phyloP scores from a whole-genome alignment of 1,140 invertebrate species.

The Drosophila ficusphila region DNA sequence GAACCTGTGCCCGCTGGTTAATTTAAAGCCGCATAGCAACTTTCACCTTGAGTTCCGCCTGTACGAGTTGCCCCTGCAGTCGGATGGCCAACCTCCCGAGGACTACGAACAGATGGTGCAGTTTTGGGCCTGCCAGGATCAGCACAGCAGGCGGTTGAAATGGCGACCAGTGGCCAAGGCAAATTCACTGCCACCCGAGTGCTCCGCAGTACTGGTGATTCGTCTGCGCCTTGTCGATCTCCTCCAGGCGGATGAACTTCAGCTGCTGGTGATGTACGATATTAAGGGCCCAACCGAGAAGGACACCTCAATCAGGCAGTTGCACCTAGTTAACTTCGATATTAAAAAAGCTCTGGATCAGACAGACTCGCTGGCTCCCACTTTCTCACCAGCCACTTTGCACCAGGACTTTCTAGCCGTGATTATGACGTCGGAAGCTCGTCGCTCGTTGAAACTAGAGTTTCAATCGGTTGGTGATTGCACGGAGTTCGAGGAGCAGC shows the following conservation, averaged over 20 bases:
- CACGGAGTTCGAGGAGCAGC: constrained; percentile 44
- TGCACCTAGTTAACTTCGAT: constrained; percentile 53
- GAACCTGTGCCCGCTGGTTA: constrained; percentile 43
- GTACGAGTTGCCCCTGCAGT: constrained; percentile 54
- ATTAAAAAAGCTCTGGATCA: constrained; percentile 22
- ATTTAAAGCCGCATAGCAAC: background rate
- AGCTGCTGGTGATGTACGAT: constrained; percentile 49
- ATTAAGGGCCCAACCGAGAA: background rate
- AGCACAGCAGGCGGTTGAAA: constrained; percentile 21
- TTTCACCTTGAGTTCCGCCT: constrained; percentile 41
- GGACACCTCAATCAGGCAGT: constrained; percentile 2
- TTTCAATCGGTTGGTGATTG: constrained; percentile 28
- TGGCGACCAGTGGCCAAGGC: constrained; percentile 19
- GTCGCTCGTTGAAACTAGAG: constrained; percentile 32
- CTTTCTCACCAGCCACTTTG: constrained; percentile 26
- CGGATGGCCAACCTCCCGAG: constrained; percentile 48
- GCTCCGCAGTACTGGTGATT: constrained; percentile 50
- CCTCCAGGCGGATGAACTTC: constrained; percentile 23
- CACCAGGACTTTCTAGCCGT: constrained; percentile 70
- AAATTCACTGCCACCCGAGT: constrained; percentile 41
- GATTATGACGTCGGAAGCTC: constrained; percentile 43
- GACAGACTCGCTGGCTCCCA: constrained; percentile 29
- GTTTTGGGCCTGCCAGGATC: constrained; percentile 66
- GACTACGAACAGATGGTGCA: constrained; percentile 56
- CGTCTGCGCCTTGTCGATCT: constrained; percentile 44